These are phyloP conservation scores for Papilio elwesi DNA, from an alignment of 2,888 invertebrate species.

Conservation along the genomic window DNA sequence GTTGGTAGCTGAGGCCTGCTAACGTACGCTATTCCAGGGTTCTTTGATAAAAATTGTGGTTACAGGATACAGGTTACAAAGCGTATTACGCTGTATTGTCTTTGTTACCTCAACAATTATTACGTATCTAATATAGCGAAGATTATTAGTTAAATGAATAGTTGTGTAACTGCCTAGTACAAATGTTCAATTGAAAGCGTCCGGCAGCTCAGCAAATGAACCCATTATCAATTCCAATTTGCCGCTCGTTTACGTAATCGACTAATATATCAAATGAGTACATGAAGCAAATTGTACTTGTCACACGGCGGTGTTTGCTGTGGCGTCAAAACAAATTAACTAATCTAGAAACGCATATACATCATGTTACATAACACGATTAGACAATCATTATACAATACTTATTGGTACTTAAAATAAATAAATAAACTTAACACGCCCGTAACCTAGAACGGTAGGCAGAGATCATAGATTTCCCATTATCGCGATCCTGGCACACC, in stretches of 20 bases:
- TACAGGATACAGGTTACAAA: too few species aligned
- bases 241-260: conserved; percentile 38
- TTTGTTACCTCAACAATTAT: neutral
- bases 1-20: too few species aligned
- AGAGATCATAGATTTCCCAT: too few species aligned
- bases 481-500: too few species aligned
- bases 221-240: conserved; percentile 33
- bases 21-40: too few species aligned
- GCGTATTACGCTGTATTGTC: too few species aligned
- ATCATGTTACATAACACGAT: too few species aligned
- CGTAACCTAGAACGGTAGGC: too few species aligned
- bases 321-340: conserved; percentile 15
- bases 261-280: conserved; percentile 27
- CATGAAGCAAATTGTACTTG: conserved; percentile 28
- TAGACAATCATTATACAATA: too few species aligned
- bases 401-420: too few species aligned
- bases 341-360: neutral
- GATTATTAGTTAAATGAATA: conserved; percentile 25
- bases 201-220: conserved; percentile 27
- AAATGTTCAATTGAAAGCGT: conserved; percentile 38
- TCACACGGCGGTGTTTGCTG: neutral
- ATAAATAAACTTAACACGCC: too few species aligned
- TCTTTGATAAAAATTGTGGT: too few species aligned
- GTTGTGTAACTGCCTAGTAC: conserved; percentile 21
- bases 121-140: neutral